A percentile compares a stretch with the other conserved stretches of the same genome.
Evolutionary conservation across 92 coral and sea anemone genomes (phyloP).

Genomic region (Desmophyllum pertusum): DNA sequence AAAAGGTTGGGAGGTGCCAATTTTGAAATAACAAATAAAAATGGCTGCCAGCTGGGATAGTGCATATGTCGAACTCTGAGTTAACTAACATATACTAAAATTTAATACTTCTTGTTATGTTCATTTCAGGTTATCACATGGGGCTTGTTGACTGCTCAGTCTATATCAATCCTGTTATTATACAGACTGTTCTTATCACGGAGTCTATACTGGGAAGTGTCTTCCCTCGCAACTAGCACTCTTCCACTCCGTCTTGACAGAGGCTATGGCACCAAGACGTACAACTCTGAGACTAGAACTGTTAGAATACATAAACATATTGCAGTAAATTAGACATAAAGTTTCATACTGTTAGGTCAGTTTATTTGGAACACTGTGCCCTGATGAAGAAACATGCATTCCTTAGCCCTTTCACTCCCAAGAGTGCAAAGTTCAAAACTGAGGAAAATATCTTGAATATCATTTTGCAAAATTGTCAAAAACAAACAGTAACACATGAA

Average conservation of each 20-base stretch:
- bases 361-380: no score
- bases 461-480: no score
- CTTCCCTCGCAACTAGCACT: conserved; percentile 90
- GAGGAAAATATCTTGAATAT: no score
- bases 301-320: conserved; percentile 83
- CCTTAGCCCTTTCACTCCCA: no score
- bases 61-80: no score
- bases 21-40: no score
- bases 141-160: conserved; percentile 86
- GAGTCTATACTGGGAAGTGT: conserved; percentile 98
- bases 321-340: conserved; percentile 56
- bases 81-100: no score
- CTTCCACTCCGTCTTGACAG: conserved; percentile 90
- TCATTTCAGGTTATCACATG: conserved; percentile 78
- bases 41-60: background rate
- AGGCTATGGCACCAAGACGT: conserved; percentile 76
- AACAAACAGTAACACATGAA: no score
- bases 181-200: conserved; percentile 92
- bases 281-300: conserved; percentile 81
- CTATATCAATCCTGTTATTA: conserved; percentile 77
- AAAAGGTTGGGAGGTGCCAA: no score
- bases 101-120: background rate
- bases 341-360: background rate
- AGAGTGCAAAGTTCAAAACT: no score
- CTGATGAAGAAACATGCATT: background rate